Evolutionary conservation across 1,140 invertebrate genomes (phyloP).

Genomic region (Oryzaephilus surinamensis): DNA sequence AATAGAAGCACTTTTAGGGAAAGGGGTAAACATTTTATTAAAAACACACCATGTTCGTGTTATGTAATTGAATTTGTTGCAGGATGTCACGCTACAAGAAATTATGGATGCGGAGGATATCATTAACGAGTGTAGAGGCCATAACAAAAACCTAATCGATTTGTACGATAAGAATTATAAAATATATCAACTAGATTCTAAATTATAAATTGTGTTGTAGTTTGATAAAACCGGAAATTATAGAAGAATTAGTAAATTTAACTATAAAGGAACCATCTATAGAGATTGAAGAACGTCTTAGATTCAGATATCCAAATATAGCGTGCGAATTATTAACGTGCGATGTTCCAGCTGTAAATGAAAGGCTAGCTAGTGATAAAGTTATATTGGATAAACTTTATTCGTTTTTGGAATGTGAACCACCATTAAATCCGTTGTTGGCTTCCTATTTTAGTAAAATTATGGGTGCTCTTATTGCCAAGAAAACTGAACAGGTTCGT

Average conservation of each 20-base stretch:
- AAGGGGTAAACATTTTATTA: constrained; percentile 50
- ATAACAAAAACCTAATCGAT: constrained; percentile 83
- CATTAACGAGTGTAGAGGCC: constrained; percentile 87
- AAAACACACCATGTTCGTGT: not conserved
- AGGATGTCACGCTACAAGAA: constrained; percentile 85
- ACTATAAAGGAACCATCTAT: constrained; percentile 74
- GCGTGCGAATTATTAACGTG: constrained; percentile 89
- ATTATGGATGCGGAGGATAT: constrained; percentile 91
- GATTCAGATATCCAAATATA: constrained; percentile 86
- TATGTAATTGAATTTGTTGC: constrained; percentile 29
- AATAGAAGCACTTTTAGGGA: constrained; percentile 62
- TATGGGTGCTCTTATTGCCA: constrained; percentile 72
- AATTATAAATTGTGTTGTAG: constrained; percentile 44
- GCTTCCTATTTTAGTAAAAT: constrained; percentile 95
- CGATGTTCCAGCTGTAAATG: constrained; percentile 75
- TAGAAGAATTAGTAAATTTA: constrained; percentile 76
- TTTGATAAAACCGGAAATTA: constrained; percentile 68
- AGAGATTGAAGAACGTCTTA: constrained; percentile 62
- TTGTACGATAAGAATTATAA: constrained; percentile 89
- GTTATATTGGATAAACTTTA: constrained; percentile 73
- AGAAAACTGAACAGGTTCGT: constrained; percentile 64
- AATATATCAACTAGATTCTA: not conserved
- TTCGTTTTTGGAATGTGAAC: constrained; percentile 75
- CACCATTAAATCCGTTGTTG: constrained; percentile 84
- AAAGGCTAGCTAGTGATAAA: constrained; percentile 69